Evolutionary conservation across 2,113 vertebrate species (phyloP), one percentile per base, ranked within the genome.

Genomic region (Caranx ignobilis): DNA sequence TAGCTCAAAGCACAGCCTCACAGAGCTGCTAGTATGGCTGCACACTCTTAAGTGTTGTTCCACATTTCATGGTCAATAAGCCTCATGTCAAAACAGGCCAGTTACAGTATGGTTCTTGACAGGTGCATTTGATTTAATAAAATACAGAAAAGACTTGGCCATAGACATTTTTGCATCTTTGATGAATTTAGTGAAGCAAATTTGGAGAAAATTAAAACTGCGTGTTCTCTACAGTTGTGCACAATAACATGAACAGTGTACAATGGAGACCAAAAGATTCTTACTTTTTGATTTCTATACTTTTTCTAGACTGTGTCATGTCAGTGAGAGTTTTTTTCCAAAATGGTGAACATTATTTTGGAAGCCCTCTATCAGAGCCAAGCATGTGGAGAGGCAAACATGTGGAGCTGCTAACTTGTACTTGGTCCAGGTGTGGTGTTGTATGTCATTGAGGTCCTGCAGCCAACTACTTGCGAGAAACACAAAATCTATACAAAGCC

Each of bases 401-500:
- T 0, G 57, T 16, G 54, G 18, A 11, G 43, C 21, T 60, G 77
- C 18, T 61, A 39, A 81, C 70, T 11, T 70, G 48, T 52, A 68
- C 34, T 39, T 8, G 35, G 61, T 55, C 71, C 66, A 70, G 11
- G 11, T 57, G 45, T 65, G 48, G 81, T 77, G 81, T 87, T 45
- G 63, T 37, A 86, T 88, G 61, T 81, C 77, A 54, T 10, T 12
- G 34, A 66, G 34, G 57, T 85, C 47, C 73, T 3, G 52, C 65
- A 37, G 82, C 71, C 57, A 67, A 15, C 43, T 37, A 19, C 56
- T 3, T 35, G 71, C 56, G 41, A 56, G 37, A 71, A 73, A 39
- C 3, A 31, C 43, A 70, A 55, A 67, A 85, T 71, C 71, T 71
- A 52, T 66, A 83, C 83, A 90, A 89, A 87, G 86, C 83, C 74